phyloP scores from a whole-genome alignment of 2,113 vertebrate genomes.

The Micronisus gabar region DNA sequence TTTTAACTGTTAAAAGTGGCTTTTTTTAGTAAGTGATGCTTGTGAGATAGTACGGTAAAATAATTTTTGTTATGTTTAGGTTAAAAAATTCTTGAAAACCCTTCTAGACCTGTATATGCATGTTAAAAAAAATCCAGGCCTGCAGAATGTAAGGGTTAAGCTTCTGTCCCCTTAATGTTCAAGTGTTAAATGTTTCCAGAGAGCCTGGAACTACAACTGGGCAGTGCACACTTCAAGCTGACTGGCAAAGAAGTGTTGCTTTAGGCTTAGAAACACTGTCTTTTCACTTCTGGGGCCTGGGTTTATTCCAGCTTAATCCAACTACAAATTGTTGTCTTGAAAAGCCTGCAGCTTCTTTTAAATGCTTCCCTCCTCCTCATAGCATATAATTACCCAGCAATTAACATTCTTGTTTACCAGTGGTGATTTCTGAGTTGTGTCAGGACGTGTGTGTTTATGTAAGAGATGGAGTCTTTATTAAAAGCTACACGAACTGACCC shows the following conservation, averaged over 20 bases:
- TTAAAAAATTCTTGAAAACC: neutral
- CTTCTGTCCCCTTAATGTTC: neutral
- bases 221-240: neutral
- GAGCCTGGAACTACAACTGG: slow-evolving; percentile 17
- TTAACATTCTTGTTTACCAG: slow-evolving; percentile 31
- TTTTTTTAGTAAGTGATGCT: neutral
- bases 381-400: neutral
- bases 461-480: neutral
- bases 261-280: slow-evolving; percentile 29
- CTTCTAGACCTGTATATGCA: neutral
- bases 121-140: neutral
- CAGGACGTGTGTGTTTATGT: neutral
- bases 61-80: neutral
- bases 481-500: neutral
- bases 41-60: neutral
- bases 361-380: neutral
- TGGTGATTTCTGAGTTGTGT: neutral
- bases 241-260: slow-evolving; percentile 60
- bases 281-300: slow-evolving; percentile 48
- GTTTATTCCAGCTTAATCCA: slow-evolving; percentile 58
- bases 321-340: slow-evolving; percentile 58
- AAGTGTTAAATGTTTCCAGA: slow-evolving; percentile 41
- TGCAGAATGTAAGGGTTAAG: neutral
- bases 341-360: slow-evolving; percentile 18
- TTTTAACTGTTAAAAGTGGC: neutral